Percentiles rank a stretch among this genome's conserved stretches.
These are phyloP conservation scores for Geotrupes spiniger DNA, from an alignment of 2,888 invertebrate genomes.

Conservation along the genomic window DNA sequence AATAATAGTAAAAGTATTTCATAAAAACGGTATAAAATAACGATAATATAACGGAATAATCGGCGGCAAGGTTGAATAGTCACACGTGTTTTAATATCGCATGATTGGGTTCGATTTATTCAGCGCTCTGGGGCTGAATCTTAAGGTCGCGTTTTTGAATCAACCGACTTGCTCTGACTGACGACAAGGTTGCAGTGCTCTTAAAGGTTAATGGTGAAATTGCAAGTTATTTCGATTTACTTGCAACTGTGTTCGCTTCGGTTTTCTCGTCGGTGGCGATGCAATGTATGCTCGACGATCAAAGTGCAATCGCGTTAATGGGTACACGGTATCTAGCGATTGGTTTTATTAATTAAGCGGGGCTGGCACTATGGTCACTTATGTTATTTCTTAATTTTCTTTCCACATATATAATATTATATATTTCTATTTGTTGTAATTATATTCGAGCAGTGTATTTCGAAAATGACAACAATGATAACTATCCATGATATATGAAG, in stretches of 20 bases:
- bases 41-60: constrained; percentile 32
- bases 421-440: too few species aligned
- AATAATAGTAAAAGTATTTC: constrained; percentile 18
- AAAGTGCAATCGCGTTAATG: too few species aligned
- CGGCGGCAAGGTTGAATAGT: constrained; percentile 38
- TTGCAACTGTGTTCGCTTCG: constrained; percentile 1
- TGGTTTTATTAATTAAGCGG: too few species aligned
- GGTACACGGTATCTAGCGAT: too few species aligned
- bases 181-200: constrained; percentile 24
- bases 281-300: not conserved
- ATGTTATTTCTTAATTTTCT: too few species aligned
- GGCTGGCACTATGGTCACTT: too few species aligned
- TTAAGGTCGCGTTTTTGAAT: constrained; percentile 32
- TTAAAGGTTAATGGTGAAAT: constrained; percentile 23
- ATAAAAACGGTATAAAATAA: constrained; percentile 24
- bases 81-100: constrained; percentile 40
- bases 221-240: constrained; percentile 12
- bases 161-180: constrained; percentile 17
- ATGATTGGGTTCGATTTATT: constrained; percentile 38
- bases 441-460: too few species aligned
- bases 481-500: too few species aligned
- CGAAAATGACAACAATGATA: too few species aligned
- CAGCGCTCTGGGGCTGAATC: constrained; percentile 32
- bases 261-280: constrained; percentile 1
- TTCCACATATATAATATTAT: too few species aligned